These are phyloP conservation scores for Amorpha juglandis DNA, from an alignment of 2,888 invertebrate genomes.

Conservation along the genomic window DNA sequence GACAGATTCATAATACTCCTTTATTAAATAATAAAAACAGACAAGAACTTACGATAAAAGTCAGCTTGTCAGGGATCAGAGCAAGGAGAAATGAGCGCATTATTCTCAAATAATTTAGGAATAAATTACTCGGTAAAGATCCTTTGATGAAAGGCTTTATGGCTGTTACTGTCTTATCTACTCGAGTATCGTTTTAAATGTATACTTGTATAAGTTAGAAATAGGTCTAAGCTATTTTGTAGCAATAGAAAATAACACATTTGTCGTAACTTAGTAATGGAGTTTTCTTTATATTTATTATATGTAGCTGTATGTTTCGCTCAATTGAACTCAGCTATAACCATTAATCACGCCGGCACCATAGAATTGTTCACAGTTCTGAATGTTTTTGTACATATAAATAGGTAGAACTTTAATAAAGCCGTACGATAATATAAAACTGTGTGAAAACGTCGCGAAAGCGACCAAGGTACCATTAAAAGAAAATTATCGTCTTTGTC, in stretches of 20 bases:
- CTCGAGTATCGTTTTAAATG: no score
- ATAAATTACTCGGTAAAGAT: no score
- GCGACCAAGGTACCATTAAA: slow-evolving; percentile 8
- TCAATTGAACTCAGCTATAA: slow-evolving; percentile 53
- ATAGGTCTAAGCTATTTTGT: neutral
- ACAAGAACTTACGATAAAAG: no score
- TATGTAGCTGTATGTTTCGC: slow-evolving; percentile 45
- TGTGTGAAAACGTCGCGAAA: slow-evolving; percentile 10
- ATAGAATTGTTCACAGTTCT: slow-evolving; percentile 40
- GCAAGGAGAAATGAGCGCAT: no score
- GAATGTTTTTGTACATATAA: slow-evolving; percentile 18
- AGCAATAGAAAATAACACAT: neutral
- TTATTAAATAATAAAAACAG: no score
- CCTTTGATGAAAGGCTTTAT: no score
- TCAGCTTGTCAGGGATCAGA: no score
- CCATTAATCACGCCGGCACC: slow-evolving; percentile 61
- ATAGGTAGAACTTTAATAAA: slow-evolving; percentile 20
- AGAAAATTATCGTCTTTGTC: slow-evolving; percentile 15
- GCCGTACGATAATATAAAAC: slow-evolving; percentile 14
- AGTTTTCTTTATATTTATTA: slow-evolving; percentile 4
- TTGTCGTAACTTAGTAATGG: neutral
- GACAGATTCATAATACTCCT: no score
- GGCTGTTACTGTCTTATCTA: no score
- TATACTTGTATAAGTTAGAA: no score
- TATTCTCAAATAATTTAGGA: no score